Base-by-base conservation (phyloP, 2,797 vertebrate genomes). In the Carapus acus region DNA sequence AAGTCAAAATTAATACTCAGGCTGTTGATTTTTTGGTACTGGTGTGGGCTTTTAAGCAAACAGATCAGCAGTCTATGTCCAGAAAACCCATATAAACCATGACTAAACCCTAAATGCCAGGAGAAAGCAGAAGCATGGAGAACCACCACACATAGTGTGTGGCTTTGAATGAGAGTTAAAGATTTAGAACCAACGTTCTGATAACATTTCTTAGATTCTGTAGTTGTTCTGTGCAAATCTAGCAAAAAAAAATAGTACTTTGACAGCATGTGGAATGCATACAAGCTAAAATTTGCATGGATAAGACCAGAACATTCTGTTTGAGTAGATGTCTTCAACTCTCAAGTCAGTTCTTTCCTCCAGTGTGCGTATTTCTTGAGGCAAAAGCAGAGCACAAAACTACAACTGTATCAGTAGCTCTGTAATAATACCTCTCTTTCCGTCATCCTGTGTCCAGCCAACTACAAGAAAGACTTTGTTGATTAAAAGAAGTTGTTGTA, bases 391-490 rank as follows among this genome's bases (percentile, higher is more conserved):
- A 67, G 67, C 54, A 56, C 19, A 77, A 33, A 66, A 44, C 69
- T 42, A 67, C 76, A 57, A 71, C 51, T 65, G 58, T 54, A 61
- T 22, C 39, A 54, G 33, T 71, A 79, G 76, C 82, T 88, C 70
- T 63, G 55, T 52, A 76, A 70, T 74, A 83, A 75, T 90, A 96
- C 94, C 94, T 96, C 90, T 90, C 91, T 74, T 92, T 88, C 92
- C 93, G 91, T 96, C 93, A 84, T 89, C 85, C 86, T 95, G 91
- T 93, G 90, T 93, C 94, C 95, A 98, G 90, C 87, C 92, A 88
- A 92, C 88, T 93, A 92, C 67, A 74, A 69, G 58, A 48, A 59
- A 75, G 56, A 72, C 73, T 79, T 81, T n/a, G 64, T 67, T 19
- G 65, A 62, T 69, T 57, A 62, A 78, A 75, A 66, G 54, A 41